A percentile compares a stretch with the other conserved stretches of the same genome.
phyloP scores from a whole-genome alignment of 2,113 vertebrate species.

The Speoplatyrhinus poulsoni region DNA sequence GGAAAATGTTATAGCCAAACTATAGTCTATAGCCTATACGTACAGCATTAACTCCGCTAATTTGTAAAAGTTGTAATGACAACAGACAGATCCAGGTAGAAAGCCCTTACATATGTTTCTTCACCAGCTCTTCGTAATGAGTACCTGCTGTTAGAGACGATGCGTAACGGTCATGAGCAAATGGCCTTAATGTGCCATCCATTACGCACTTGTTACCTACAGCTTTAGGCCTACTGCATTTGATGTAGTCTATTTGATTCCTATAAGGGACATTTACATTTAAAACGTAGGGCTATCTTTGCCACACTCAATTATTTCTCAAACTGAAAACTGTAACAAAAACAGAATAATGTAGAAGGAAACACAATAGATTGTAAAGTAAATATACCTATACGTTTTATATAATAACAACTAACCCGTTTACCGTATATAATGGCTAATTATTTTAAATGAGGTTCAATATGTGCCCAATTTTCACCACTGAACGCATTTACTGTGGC shows the following conservation, averaged over 20 bases:
- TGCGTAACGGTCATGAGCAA: slow-evolving; percentile 24
- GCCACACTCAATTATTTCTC: neutral
- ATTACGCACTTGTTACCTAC: slow-evolving; percentile 11
- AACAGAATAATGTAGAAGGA: too few relatives aligned
- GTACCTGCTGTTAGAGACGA: neutral
- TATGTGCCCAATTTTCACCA: slow-evolving; percentile 15
- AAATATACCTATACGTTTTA: neutral
- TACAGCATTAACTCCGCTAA: too few relatives aligned
- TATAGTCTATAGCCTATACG: too few relatives aligned
- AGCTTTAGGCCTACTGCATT: neutral
- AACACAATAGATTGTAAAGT: too few relatives aligned
- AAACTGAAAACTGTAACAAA: neutral
- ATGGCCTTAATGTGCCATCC: neutral
- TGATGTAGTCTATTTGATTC: neutral
- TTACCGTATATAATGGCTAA: neutral
- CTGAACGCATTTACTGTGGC: slow-evolving; percentile 11
- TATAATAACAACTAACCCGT: neutral
- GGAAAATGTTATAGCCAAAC: too few relatives aligned
- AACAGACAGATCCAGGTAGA: neutral
- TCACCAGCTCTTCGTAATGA: slow-evolving; percentile 9
- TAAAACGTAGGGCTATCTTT: neutral
- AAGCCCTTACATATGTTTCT: slow-evolving; percentile 3
- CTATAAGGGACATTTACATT: neutral
- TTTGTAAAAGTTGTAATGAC: too few relatives aligned
- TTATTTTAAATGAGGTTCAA: neutral